Percentiles rank a stretch among this genome's conserved stretches.
Evolutionary conservation across 2,797 vertebrate species (phyloP).

Genomic region (Synaphobranchus kaupii): DNA sequence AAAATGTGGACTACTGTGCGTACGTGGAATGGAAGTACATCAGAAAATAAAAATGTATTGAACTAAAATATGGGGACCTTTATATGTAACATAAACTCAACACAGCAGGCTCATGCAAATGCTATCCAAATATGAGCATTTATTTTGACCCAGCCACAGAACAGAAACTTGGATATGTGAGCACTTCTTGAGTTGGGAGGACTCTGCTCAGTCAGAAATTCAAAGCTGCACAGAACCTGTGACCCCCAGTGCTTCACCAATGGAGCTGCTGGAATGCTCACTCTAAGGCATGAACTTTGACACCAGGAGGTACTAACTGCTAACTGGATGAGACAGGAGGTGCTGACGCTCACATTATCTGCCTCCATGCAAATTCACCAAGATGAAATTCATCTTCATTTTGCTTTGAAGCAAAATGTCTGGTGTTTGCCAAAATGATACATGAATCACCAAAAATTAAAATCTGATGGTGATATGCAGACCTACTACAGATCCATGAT

Average conservation of each 20-base stretch:
- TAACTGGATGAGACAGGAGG: slow-evolving; percentile 44
- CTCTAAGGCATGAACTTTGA: slow-evolving; percentile 7
- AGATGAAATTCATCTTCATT: too few relatives aligned
- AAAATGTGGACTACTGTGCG: background rate
- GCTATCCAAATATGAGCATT: background rate
- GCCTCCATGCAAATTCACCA: slow-evolving; percentile 24
- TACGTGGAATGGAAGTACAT: background rate
- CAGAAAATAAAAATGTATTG: background rate
- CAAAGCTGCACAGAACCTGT: background rate
- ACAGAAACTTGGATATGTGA: background rate
- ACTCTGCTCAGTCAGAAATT: background rate
- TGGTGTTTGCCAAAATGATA: background rate
- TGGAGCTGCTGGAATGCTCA: background rate
- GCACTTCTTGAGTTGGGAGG: background rate
- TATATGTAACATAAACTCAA: background rate
- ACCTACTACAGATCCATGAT: too few relatives aligned
- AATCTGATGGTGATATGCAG: background rate
- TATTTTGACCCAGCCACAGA: background rate
- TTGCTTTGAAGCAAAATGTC: background rate
- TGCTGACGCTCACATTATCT: slow-evolving; percentile 58
- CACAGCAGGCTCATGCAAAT: background rate
- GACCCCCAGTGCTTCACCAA: background rate
- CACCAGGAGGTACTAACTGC: slow-evolving; percentile 41
- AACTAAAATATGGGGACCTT: background rate
- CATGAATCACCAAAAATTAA: background rate